Evolutionary conservation across 2,888 invertebrate genomes (phyloP).

Genomic region (Folsomia manolachei): DNA sequence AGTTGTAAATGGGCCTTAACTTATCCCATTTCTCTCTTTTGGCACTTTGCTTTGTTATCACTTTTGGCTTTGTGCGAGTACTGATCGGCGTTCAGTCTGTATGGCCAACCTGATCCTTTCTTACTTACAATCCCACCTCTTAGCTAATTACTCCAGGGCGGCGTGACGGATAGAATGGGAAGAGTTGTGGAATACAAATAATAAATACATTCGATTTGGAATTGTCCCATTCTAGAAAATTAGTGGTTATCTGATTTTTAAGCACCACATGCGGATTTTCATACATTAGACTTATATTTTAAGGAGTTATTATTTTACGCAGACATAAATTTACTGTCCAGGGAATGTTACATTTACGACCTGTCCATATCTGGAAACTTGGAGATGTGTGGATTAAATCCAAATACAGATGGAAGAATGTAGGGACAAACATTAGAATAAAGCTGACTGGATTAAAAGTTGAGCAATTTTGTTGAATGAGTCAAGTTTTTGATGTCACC

Average conservation of each 20-base stretch:
- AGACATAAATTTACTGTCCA: no score
- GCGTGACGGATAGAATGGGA: neutral
- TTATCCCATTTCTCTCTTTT: slow-evolving; percentile 5
- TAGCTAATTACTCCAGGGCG: slow-evolving; percentile 13
- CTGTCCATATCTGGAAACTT: no score
- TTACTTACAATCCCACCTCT: neutral
- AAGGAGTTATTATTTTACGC: no score
- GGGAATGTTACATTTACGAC: no score
- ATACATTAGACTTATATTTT: no score
- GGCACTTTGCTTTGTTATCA: slow-evolving; percentile 12
- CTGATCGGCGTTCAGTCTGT: no score
- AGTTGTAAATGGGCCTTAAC: slow-evolving; percentile 10
- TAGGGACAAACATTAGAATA: no score
- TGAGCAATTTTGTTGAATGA: no score
- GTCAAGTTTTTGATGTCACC: no score
- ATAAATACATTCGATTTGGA: neutral
- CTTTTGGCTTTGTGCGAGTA: slow-evolving; percentile 2
- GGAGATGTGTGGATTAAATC: no score
- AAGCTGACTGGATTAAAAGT: no score
- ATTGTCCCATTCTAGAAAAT: neutral
- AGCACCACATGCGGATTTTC: no score
- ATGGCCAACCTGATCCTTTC: neutral
- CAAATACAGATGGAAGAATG: neutral
- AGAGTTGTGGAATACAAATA: neutral
- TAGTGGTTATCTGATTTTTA: neutral